A percentile compares a stretch with the other conserved stretches of the same genome.
These are phyloP conservation scores for Agapornis canus DNA, from an alignment of 2,797 vertebrate species.

Conservation along the genomic window DNA sequence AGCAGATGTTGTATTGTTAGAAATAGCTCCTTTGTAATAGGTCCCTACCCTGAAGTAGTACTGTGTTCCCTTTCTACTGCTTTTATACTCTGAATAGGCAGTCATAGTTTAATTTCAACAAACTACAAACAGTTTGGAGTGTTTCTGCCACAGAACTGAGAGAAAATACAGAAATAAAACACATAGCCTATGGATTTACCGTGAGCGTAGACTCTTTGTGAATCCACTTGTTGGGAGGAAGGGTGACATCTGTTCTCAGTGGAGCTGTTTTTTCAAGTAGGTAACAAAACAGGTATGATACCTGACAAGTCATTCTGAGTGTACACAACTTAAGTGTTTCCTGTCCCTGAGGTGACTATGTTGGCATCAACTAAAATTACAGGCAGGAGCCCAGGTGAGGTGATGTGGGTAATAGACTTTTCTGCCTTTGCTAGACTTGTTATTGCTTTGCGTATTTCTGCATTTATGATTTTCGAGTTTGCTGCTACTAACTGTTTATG, in stretches of 20 bases:
- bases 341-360: neutral
- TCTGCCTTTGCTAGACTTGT: neutral
- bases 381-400: neutral
- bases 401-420: neutral
- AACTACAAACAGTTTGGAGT: fast-evolving
- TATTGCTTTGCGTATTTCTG: neutral
- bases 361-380: neutral
- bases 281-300: neutral
- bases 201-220: neutral
- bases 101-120: neutral
- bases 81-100: neutral
- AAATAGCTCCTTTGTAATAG: neutral
- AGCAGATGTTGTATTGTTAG: neutral
- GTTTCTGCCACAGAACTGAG: neutral
- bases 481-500: neutral
- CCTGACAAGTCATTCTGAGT: neutral
- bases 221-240: neutral
- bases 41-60: neutral
- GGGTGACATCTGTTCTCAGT: neutral
- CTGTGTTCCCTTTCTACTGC: fast-evolving
- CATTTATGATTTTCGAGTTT: neutral
- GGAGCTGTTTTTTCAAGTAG: neutral
- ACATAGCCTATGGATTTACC: fast-evolving
- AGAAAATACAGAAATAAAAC: neutral
- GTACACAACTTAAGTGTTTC: neutral